Evolutionary conservation across 2,888 invertebrate species (phyloP).

Genomic region (Rutpela maculata): DNA sequence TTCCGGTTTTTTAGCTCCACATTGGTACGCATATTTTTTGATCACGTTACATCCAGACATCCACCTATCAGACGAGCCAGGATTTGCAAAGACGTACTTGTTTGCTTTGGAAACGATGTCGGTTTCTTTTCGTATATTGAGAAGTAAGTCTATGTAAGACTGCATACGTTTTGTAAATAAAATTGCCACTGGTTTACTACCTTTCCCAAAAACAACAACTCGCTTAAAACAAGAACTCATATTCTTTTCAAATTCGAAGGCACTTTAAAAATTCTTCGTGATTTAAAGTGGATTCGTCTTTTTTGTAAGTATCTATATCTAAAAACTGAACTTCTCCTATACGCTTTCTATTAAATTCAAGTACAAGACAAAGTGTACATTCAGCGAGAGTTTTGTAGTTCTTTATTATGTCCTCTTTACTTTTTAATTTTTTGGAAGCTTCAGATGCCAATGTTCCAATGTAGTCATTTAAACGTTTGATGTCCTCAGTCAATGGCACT

Average conservation of each 20-base stretch:
- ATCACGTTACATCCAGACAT: constrained; percentile 49
- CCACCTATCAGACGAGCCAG: constrained; percentile 51
- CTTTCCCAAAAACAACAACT: constrained; percentile 54
- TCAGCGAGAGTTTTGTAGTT: constrained; percentile 55
- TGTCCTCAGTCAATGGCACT: constrained; percentile 31
- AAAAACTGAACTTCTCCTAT: constrained; percentile 56
- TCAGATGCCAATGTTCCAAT: constrained; percentile 19
- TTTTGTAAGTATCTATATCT: constrained; percentile 46
- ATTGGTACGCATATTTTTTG: constrained; percentile 44
- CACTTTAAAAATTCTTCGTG: constrained; percentile 43
- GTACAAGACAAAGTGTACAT: constrained; percentile 45
- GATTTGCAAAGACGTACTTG: constrained; percentile 55
- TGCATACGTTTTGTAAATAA: constrained; percentile 49
- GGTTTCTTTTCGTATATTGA: constrained; percentile 36
- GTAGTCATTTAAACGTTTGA: constrained; percentile 21
- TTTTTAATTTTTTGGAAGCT: constrained; percentile 37
- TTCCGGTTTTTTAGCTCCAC: constrained; percentile 52
- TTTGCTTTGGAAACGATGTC: constrained; percentile 50
- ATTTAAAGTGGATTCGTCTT: constrained; percentile 22
- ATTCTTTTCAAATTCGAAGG: constrained; percentile 43
- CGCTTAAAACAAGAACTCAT: constrained; percentile 49
- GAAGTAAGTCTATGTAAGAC: constrained; percentile 45
- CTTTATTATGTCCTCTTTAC: not conserved
- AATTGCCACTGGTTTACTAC: constrained; percentile 50
- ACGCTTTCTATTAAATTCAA: constrained; percentile 57